Base-by-base conservation (phyloP, 2,113 vertebrate genomes). In the Sterna hirundo region DNA sequence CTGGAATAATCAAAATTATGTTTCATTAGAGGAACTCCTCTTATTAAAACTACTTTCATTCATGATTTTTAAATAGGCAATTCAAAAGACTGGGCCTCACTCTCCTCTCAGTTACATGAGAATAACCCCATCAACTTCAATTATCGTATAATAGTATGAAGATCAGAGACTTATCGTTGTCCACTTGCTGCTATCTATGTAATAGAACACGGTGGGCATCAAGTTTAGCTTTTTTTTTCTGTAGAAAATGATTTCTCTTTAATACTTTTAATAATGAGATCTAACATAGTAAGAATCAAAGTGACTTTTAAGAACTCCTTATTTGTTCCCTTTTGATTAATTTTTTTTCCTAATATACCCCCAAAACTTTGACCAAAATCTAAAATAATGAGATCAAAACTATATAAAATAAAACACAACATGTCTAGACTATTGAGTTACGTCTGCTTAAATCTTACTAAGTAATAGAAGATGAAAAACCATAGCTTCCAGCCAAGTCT, bases 371-470 rank as follows among this genome's bases (percentile, higher is more conserved):
- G 46, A 95, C 76, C 46, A 83, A 91, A 97, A 85, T 86, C 55
- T 91, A 58, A 92, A 91, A 88, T 92, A 97, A 95, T 88, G 71
- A 96, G 88, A 96, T 96, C 64, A 93, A 93, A 96, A 82, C 55
- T 80, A 94, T 92, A 95, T 85, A 95, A 96, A 97, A 94, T 76
- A 83, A 94, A 96, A 79, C 86, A 75, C 54, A 69, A 62, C 60
- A 72, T 64, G 78, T 85, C 92, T 93, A 80, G 82, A 80, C 93
- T 90, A 75, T 40, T 88, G 95, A 93, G 75, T 86, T 95, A 78
- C 42, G 29, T 68, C 92, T 95, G 58, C 46, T 95, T 93, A 93
- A 96, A 46, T 90, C 26, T 8, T 19, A 46, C 80, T 55, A 91
- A 83, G 61, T 54, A 95, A 61, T 47, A 91, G 34, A 88, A 80